phyloP scores from a whole-genome alignment of 2,113 vertebrate species.

The Cathartes aura region DNA sequence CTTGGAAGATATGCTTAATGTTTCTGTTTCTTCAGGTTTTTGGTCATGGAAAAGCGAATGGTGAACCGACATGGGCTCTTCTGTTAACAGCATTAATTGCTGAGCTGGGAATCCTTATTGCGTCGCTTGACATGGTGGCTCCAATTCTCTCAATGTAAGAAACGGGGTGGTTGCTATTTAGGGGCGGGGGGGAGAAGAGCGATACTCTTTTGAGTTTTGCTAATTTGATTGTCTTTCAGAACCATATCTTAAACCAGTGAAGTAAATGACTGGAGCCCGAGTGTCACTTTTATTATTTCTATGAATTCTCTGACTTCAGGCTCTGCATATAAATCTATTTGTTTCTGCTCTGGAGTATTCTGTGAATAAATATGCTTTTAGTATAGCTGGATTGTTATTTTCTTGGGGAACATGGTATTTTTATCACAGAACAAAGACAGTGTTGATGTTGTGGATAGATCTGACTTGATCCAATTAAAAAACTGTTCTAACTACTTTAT shows the following conservation, averaged over 20 bases:
- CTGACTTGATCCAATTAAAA: not conserved
- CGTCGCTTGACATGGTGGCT: conserved; percentile 97
- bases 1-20: not conserved
- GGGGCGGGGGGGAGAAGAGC: fast-evolving
- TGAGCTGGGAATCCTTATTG: conserved; percentile 97
- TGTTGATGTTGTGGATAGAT: not conserved
- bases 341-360: not conserved
- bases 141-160: conserved; percentile 98
- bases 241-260: not conserved
- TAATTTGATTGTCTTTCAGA: not conserved
- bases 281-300: not conserved
- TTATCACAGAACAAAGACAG: not conserved
- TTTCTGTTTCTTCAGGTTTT: conserved; percentile 82
- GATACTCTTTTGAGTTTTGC: not conserved
- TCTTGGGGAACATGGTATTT: not conserved
- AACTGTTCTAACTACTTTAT: not conserved
- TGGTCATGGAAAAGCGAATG: conserved; percentile 93
- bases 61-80: conserved; percentile 95
- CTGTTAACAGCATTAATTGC: conserved; percentile 93
- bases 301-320: not conserved
- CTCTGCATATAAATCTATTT: not conserved
- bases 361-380: not conserved
- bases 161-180: not conserved
- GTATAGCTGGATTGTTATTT: not conserved
- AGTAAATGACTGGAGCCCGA: not conserved